These are phyloP conservation scores for Reticulitermes speratus DNA, from an alignment of 1,140 invertebrate species.

Conservation along the genomic window DNA sequence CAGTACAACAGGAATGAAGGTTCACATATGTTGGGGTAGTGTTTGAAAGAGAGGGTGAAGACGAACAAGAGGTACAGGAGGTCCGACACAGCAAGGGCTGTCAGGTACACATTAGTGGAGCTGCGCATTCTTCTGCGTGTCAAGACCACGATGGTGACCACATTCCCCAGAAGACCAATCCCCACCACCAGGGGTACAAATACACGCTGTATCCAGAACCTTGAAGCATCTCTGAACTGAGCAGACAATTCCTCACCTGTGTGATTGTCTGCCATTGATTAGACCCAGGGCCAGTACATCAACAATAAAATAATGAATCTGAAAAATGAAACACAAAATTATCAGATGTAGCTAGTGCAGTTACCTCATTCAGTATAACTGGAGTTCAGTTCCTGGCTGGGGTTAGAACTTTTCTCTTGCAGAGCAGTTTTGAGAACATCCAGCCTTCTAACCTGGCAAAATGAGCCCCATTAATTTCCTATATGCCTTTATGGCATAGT, in stretches of 20 bases:
- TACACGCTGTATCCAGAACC: conserved; percentile 65
- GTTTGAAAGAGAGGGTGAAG: conserved; percentile 62
- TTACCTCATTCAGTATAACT: no score
- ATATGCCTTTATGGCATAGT: no score
- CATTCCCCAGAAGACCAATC: conserved; percentile 69
- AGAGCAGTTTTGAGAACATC: no score
- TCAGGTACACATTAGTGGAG: conserved; percentile 74
- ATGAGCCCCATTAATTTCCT: no score
- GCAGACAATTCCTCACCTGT: conserved; percentile 33
- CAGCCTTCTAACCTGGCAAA: no score
- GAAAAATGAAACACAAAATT: not conserved
- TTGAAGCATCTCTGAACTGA: conserved; percentile 47
- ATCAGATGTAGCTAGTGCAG: no score
- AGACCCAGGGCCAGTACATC: not conserved
- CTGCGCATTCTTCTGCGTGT: conserved; percentile 71
- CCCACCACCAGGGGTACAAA: conserved; percentile 67
- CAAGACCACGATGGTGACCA: conserved; percentile 70
- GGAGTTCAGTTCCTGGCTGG: no score
- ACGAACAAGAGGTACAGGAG: conserved; percentile 67
- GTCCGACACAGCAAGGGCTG: conserved; percentile 70
- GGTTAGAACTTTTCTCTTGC: no score
- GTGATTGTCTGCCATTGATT: conserved; percentile 5
- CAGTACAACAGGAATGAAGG: conserved; percentile 48
- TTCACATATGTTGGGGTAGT: conserved; percentile 56
- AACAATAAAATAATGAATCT: not conserved